Base-by-base conservation (phyloP, 2,888 invertebrate species). In the Fragum whitleyi region DNA sequence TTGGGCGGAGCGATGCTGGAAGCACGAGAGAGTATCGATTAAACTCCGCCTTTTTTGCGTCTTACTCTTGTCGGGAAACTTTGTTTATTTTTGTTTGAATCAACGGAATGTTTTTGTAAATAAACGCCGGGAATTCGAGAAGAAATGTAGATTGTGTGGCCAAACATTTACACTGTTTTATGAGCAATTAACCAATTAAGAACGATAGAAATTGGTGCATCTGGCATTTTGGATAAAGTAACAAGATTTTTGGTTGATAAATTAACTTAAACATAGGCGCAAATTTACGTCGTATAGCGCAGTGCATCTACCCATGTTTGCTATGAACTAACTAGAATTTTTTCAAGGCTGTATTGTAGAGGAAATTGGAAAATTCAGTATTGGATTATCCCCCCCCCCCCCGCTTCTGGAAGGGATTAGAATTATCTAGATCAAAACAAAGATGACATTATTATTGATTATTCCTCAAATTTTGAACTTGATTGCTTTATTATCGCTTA, bases 111-210 rank as follows among this genome's bases (percentile, higher is more conserved):
- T 78, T 78, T 82, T 82, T 82, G 78, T 82, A 82, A 82, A 82
- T 82, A 82, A 82, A 82, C 78, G 73, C 29, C 29, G 59, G 82
- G 78, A 75, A 79, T 74, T 74, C 68, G 76, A 82, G 78, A 53
- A 62, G 75, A 70, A 75, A 68, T 74, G 78, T 82, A 70, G 78
- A 82, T 79, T 82, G 82, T 82, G 82, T 82, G 82, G 82, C 82
- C 82, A 82, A 79, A 82, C 82, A 82, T 75, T 73, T 69, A 73
- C 42, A 72, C 73, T 65, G 62, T 72, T 79, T 82, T 76, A 82
- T 76, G 78, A 75, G 72, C 76, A 82, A 82, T 78, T 82, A 82
- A 78, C 72, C 36, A 82, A 73, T 62, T 47, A 73, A 79, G 69
- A 21, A 51, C 62, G 36, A 7, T 65, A 71, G 73, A 76, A 57